Conservation (phyloP, 2,797 vertebrate genomes). For the Danio aesculapii region DNA sequence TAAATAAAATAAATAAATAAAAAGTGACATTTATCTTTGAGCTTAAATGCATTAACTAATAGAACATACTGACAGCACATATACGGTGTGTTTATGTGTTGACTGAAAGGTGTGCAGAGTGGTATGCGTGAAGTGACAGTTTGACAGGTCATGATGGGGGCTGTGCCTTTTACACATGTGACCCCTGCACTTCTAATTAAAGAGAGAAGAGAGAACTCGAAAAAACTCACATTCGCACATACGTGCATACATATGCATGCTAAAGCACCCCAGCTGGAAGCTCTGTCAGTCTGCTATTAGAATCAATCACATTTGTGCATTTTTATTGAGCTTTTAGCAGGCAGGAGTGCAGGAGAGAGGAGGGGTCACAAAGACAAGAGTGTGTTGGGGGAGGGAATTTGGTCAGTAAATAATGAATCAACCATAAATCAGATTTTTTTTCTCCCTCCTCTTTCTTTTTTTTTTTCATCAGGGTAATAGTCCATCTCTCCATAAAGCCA, state of each 20-base stretch:
- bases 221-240: slow-evolving; percentile 27
- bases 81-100: slow-evolving; percentile 16
- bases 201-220: slow-evolving; percentile 33
- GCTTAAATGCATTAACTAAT: slow-evolving; percentile 34
- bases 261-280: slow-evolving; percentile 79
- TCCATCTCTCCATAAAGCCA: slow-evolving; percentile 50
- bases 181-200: slow-evolving; percentile 50
- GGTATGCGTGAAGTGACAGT: slow-evolving; percentile 38
- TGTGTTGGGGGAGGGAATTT: slow-evolving; percentile 56
- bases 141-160: slow-evolving; percentile 37
- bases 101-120: slow-evolving; percentile 30
- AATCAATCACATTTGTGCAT: slow-evolving; percentile 84
- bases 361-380: slow-evolving; percentile 24
- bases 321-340: slow-evolving; percentile 78
- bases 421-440: slow-evolving; percentile 75
- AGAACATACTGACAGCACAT: slow-evolving; percentile 5
- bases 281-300: slow-evolving; percentile 78
- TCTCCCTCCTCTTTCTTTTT: slow-evolving; percentile 40
- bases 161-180: slow-evolving; percentile 51
- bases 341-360: slow-evolving; percentile 56
- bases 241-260: slow-evolving; percentile 54
- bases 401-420: slow-evolving; percentile 83
- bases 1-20: neutral
- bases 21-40: neutral
- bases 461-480: slow-evolving; percentile 80